phyloP scores from a whole-genome alignment of 2,888 invertebrate genomes.

The Harpagoxenus sublaevis region DNA sequence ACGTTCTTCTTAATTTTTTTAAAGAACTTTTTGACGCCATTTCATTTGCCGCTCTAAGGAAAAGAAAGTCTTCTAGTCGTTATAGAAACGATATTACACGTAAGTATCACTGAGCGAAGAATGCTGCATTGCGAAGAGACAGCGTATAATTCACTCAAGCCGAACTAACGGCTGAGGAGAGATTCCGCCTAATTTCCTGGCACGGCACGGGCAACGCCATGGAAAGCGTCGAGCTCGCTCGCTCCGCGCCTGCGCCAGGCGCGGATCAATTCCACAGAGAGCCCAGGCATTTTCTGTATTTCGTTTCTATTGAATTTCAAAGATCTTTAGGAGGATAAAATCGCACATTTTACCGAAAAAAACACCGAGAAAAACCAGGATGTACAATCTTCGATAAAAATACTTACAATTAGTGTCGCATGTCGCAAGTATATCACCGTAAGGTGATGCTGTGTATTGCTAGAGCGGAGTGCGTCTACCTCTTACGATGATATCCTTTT shows the following conservation, averaged over 20 bases:
- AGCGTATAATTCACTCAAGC: constrained; percentile 43
- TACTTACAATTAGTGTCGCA: too few relatives aligned
- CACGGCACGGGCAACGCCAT: constrained; percentile 33
- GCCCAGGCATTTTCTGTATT: constrained; percentile 46
- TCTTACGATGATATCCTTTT: neutral
- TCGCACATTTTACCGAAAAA: neutral
- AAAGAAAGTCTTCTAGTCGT: constrained; percentile 5
- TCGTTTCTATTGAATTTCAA: constrained; percentile 34
- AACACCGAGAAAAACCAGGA: neutral
- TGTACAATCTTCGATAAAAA: neutral
- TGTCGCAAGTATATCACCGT: neutral
- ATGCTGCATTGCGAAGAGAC: constrained; percentile 24
- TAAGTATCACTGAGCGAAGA: constrained; percentile 4
- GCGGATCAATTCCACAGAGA: constrained; percentile 65
- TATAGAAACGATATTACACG: neutral
- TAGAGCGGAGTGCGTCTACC: neutral
- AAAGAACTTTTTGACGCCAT: neutral
- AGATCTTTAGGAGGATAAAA: neutral
- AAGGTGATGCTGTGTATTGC: neutral
- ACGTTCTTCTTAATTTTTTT: neutral
- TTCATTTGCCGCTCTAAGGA: neutral
- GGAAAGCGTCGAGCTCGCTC: constrained; percentile 29
- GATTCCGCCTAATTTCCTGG: constrained; percentile 50
- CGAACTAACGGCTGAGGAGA: constrained; percentile 43
- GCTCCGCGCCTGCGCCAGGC: constrained; percentile 67